phyloP scores from a whole-genome alignment of 2,888 invertebrate genomes.

The Diplolepis rosae region DNA sequence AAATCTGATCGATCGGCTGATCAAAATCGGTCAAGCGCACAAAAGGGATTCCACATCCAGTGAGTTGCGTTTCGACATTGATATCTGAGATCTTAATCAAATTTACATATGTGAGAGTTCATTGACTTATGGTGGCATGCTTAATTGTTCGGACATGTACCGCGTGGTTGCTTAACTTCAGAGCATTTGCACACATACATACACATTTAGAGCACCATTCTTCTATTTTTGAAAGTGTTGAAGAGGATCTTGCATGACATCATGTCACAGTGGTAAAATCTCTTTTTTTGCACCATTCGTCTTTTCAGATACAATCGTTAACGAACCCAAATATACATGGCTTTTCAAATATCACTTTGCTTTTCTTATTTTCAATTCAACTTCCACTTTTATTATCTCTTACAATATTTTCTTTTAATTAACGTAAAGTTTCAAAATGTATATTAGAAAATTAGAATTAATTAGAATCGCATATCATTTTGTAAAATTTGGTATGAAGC shows the following conservation, averaged over 20 bases:
- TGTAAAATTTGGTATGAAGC: too few species aligned
- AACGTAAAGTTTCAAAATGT: too few species aligned
- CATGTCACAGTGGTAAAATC: constrained; percentile 21
- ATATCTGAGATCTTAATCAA: constrained; percentile 31
- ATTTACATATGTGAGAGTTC: constrained; percentile 29
- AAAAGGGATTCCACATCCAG: constrained; percentile 27
- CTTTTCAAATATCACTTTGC: not conserved
- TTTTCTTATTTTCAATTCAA: not conserved
- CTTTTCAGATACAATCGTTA: constrained; percentile 19
- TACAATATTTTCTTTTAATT: too few species aligned
- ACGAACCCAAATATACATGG: not conserved
- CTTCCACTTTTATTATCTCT: not conserved
- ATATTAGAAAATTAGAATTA: too few species aligned
- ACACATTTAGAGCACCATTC: constrained; percentile 2
- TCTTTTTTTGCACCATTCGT: constrained; percentile 23
- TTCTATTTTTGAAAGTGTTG: constrained; percentile 30
- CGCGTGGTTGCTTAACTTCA: constrained; percentile 30
- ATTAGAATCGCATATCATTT: too few species aligned
- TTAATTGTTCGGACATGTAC: constrained; percentile 31
- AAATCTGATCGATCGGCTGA: constrained; percentile 29
- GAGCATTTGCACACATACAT: not conserved
- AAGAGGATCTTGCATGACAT: constrained; percentile 15
- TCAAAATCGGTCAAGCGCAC: constrained; percentile 28
- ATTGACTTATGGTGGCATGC: constrained; percentile 28
- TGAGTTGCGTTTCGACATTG: constrained; percentile 24